Base-by-base conservation (phyloP, 2,888 invertebrate genomes). In the Abscondita cerata region DNA sequence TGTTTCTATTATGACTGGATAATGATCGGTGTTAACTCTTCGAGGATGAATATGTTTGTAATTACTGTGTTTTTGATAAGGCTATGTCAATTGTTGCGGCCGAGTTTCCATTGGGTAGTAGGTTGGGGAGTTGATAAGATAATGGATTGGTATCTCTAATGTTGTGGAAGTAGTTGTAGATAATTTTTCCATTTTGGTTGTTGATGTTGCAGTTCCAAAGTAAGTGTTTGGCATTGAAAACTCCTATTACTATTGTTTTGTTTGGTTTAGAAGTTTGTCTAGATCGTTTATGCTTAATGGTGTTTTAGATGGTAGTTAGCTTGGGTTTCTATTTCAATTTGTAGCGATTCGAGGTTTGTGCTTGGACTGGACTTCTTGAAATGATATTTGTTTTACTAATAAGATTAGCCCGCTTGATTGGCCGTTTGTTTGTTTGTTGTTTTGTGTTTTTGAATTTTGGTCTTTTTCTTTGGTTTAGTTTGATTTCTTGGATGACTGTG, bases 111-210 rank as follows among this genome's bases (percentile, higher is more conserved):
- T n/a, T n/a, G n/a, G n/a, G n/a, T n/a, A n/a, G n/a, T n/a, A n/a
- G n/a, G n/a, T n/a, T n/a, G n/a, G n/a, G n/a, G n/a, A n/a, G 20
- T 64, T 67, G 8, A 18, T 20, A 0, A 62, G 64, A 33, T 47
- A 58, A 1, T 60, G 55, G 1, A 64, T 65, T n/a, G 48, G 8
- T 1, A 66, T 9, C 13, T 25, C 12, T 1, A 33, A 38, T 47
- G 44, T 61, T 61, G 20, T 62, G 15, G 50, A 59, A 52, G 15
- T 8, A 55, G 2, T 16, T 25, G 34, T 65, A 57, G 41, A 59
- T 38, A 8, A 62, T 59, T 40, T 60, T 62, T 4, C 36, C 58
- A 13, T 66, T 63, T 36, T 54, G 52, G n/a, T 61, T 20, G 1
- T 25, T 46, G 6, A 58, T 34, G 5, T 44, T 13, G 33, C 15